Percentiles rank a stretch among this genome's conserved stretches.
Evolutionary conservation across 1,140 invertebrate genomes (phyloP).

Genomic region (Latrodectus geometricus): DNA sequence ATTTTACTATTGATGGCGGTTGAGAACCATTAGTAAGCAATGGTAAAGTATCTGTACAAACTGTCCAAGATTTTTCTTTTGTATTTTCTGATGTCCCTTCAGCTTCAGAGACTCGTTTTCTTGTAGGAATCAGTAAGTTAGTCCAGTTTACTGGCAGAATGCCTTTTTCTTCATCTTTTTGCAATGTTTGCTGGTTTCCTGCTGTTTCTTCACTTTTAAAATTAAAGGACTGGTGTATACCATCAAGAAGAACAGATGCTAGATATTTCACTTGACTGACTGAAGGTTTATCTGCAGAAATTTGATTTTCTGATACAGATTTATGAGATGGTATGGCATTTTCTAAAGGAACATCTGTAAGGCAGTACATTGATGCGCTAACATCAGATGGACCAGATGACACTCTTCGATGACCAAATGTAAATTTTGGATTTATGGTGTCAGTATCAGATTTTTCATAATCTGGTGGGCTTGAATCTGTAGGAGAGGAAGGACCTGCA

Average conservation of each 20-base stretch:
- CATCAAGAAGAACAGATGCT: slow-evolving; percentile 38
- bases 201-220: slow-evolving; percentile 23
- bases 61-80: slow-evolving; percentile 21
- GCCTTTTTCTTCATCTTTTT: slow-evolving; percentile 39
- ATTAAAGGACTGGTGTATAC: slow-evolving; percentile 20
- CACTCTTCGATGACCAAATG: slow-evolving; percentile 15
- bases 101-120: slow-evolving; percentile 3
- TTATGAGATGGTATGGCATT: background rate
- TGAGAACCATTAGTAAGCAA: slow-evolving; percentile 20
- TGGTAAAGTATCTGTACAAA: slow-evolving; percentile 31
- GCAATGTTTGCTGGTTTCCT: background rate
- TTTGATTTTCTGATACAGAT: slow-evolving; percentile 6
- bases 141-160: slow-evolving; percentile 26
- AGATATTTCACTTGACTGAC: slow-evolving; percentile 36
- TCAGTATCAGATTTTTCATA: slow-evolving; percentile 7
- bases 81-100: background rate
- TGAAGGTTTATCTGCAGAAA: background rate
- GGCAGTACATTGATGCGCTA: background rate
- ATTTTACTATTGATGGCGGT: slow-evolving; percentile 34
- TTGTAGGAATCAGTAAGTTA: slow-evolving; percentile 10
- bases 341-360: background rate
- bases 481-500: slow-evolving; percentile 44
- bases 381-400: slow-evolving; percentile 51
- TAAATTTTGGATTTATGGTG: background rate
- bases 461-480: slow-evolving; percentile 13